These are phyloP conservation scores for Drosophila subpulchrella DNA, from an alignment of 1,140 invertebrate species.

Conservation along the genomic window DNA sequence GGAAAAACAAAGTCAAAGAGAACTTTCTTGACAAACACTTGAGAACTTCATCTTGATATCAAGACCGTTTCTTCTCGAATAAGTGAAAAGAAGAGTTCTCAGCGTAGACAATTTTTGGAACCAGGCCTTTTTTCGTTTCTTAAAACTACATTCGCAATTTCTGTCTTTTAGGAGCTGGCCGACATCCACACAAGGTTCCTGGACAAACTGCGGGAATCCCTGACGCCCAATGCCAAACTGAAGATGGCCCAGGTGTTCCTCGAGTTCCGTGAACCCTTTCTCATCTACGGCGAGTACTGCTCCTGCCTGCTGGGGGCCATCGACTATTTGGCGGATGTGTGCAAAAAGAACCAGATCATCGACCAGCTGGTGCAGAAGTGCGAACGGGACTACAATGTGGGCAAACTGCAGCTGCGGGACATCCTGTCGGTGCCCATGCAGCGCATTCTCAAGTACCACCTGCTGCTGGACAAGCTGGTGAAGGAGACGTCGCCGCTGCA, in stretches of 20 bases:
- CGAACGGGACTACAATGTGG: slow-evolving; percentile 96
- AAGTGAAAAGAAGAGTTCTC: too few relatives aligned
- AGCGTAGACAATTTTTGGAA: too few relatives aligned
- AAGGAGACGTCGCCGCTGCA: slow-evolving; percentile 94
- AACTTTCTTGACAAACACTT: too few relatives aligned
- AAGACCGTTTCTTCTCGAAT: too few relatives aligned
- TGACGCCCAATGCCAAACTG: slow-evolving; percentile 84
- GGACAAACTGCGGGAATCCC: slow-evolving; percentile 91
- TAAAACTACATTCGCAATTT: background rate
- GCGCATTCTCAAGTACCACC: slow-evolving; percentile 97
- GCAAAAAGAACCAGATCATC: slow-evolving; percentile 86
- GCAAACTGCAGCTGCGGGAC: slow-evolving; percentile 96
- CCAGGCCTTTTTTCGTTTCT: too few relatives aligned
- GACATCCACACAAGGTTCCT: slow-evolving; percentile 95
- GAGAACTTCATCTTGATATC: too few relatives aligned
- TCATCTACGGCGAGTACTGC: slow-evolving; percentile 98
- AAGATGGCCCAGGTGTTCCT: slow-evolving; percentile 92
- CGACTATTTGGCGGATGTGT: slow-evolving; percentile 90
- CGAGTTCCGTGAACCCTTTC: slow-evolving; percentile 94
- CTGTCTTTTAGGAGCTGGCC: slow-evolving; percentile 88
- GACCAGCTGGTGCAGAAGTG: slow-evolving; percentile 88
- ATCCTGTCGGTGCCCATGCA: slow-evolving; percentile 99
- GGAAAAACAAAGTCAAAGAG: too few relatives aligned
- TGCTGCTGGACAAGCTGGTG: slow-evolving; percentile 96
- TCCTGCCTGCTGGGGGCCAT: slow-evolving; percentile 94